phyloP scores from a whole-genome alignment of 2,888 invertebrate genomes.

The Thalpophila matura region DNA sequence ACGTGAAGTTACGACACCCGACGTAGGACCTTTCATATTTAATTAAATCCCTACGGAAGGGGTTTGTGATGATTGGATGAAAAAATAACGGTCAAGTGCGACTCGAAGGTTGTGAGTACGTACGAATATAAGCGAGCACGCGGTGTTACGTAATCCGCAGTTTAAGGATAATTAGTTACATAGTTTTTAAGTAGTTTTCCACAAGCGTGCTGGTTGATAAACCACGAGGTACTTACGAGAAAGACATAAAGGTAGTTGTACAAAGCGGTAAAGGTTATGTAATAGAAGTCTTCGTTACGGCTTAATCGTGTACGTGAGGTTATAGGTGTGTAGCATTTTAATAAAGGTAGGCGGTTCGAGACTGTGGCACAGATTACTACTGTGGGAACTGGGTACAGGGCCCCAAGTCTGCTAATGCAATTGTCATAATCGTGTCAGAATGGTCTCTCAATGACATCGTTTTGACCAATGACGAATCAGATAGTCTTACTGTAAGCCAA shows the following conservation, averaged over 20 bases:
- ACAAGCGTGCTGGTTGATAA: slow-evolving; percentile 45
- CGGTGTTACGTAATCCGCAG: slow-evolving; percentile 50
- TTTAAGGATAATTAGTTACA: slow-evolving; percentile 53
- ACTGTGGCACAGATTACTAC: too few relatives aligned
- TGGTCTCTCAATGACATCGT: too few relatives aligned
- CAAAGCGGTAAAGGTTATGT: slow-evolving; percentile 65
- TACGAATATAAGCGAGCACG: slow-evolving; percentile 7
- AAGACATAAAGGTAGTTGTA: slow-evolving; percentile 53
- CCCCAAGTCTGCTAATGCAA: too few relatives aligned
- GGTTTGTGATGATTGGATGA: slow-evolving; percentile 68
- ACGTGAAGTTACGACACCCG: slow-evolving; percentile 74
- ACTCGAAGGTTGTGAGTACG: slow-evolving; percentile 30
- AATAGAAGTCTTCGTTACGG: slow-evolving; percentile 61
- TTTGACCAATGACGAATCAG: too few relatives aligned
- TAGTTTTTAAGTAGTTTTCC: slow-evolving; percentile 49
- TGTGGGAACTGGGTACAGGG: slow-evolving; percentile 14
- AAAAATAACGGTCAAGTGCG: slow-evolving; percentile 64
- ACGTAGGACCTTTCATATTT: slow-evolving; percentile 78
- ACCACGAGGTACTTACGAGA: slow-evolving; percentile 50
- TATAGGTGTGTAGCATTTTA: slow-evolving; percentile 46
- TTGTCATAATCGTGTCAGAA: too few relatives aligned
- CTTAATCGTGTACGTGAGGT: slow-evolving; percentile 55
- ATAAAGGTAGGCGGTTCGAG: slow-evolving; percentile 34
- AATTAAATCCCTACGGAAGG: slow-evolving; percentile 75
- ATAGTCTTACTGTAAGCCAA: too few relatives aligned